Conservation (phyloP, 2,888 invertebrate species). For the Andrena bicolor region DNA sequence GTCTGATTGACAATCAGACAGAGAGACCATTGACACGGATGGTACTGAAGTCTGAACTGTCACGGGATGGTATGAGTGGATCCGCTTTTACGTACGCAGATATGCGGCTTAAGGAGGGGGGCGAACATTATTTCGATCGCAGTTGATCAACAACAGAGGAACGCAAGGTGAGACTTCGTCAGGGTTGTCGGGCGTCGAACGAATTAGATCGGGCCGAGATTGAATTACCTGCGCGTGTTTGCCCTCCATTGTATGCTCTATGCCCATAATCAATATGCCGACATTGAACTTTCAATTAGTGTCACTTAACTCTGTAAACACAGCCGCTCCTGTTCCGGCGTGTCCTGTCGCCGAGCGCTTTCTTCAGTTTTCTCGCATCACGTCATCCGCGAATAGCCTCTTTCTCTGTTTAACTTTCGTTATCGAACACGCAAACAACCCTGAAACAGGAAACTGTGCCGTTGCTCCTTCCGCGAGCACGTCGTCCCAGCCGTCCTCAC, state of each 20-base stretch:
- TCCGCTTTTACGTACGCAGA: no score
- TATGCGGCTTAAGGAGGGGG: not conserved
- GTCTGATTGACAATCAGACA: no score
- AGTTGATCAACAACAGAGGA: constrained; percentile 11
- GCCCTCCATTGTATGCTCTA: constrained; percentile 72
- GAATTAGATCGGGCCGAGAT: constrained; percentile 76
- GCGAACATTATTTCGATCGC: not conserved
- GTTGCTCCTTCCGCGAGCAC: constrained; percentile 12
- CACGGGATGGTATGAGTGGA: no score
- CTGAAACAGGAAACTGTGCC: constrained; percentile 40
- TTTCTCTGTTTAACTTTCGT: constrained; percentile 58
- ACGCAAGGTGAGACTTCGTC: constrained; percentile 25
- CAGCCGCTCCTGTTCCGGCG: constrained; percentile 78
- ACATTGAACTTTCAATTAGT: constrained; percentile 84
- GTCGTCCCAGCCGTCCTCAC: not conserved
- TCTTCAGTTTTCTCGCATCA: constrained; percentile 59
- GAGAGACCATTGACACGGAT: no score
- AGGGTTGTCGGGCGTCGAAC: constrained; percentile 57
- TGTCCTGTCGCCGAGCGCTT: constrained; percentile 48
- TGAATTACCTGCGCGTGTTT: constrained; percentile 76
- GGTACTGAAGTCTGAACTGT: no score
- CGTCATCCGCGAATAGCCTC: constrained; percentile 32
- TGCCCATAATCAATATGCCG: constrained; percentile 81
- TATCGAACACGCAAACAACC: constrained; percentile 63
- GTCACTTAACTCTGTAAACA: constrained; percentile 84